phyloP scores from a whole-genome alignment of 2,888 invertebrate species.

The Trachelus stipa region DNA sequence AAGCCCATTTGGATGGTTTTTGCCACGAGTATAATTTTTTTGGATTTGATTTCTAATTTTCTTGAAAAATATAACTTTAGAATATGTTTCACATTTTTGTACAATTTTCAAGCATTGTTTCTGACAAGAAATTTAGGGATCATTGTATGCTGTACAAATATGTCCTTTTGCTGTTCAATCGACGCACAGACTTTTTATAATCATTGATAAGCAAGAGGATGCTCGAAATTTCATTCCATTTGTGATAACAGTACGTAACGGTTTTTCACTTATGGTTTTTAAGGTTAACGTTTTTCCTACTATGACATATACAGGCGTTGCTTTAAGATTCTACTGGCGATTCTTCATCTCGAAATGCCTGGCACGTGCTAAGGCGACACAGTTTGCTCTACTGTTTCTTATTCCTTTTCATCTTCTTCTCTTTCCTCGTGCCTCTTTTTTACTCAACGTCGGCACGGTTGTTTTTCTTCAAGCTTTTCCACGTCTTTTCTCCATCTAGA shows the following conservation, averaged over 20 bases:
- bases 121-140: no score
- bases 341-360: not conserved
- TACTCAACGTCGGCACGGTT: not conserved
- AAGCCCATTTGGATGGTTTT: not conserved
- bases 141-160: no score
- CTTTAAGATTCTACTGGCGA: not conserved
- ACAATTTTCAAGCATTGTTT: not conserved
- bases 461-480: not conserved
- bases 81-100: not conserved
- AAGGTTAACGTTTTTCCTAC: not conserved
- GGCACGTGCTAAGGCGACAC: not conserved
- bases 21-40: no score
- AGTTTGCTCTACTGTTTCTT: not conserved
- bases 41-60: no score
- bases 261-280: constrained; percentile 12
- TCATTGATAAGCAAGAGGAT: not conserved
- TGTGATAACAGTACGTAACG: constrained; percentile 6
- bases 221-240: constrained; percentile 6
- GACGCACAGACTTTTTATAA: not conserved
- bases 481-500: not conserved
- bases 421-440: not conserved
- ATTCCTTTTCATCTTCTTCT: constrained; percentile 1
- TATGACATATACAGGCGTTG: not conserved
- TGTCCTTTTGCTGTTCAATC: no score
- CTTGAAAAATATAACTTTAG: not conserved